Evolutionary conservation across 1,140 invertebrate species (phyloP), one percentile per base, ranked within the genome.

Genomic region (Druon quercuslanigerum): DNA sequence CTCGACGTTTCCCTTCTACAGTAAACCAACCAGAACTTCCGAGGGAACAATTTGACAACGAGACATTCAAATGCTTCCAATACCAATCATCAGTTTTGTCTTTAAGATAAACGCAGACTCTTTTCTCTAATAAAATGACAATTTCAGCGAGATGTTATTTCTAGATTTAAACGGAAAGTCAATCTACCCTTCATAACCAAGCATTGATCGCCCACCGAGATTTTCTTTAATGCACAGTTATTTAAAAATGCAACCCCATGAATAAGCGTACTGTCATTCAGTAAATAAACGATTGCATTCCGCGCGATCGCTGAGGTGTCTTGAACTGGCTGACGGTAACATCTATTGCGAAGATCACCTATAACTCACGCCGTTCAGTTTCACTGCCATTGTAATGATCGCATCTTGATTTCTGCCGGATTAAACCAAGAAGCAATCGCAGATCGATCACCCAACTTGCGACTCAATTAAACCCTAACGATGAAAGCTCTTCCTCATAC

Each of bases 241-340:
- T 46, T 8, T 19, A 75, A 80, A 80, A 76, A 46, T n/a, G 2
- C 4, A 46, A 14, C 9, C n/a, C 71, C 19, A 75, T 82, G 79
- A 79, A 78, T 81, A 84, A 82, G 54, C 72, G 72, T 50, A 71
- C 77, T 81, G 76, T 83, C 83, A 80, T 83, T 85, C 72, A 72
- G 71, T 80, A 86, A 87, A 87, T 87, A 87, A 87, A 87, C 83
- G 83, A 87, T 84, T 82, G 76, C 83, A 81, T 87, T 86, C 80
- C 79, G 81, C 82, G 81, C 86, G 83, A 87, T 87, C 78, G 85
- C 79, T 79, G 82, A 85, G 79, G 79, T 86, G 85, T 85, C 85
- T 83, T 76, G 82, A 75, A 60, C 77, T n/a, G 66, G 70, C 81
- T 85, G 85, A 85, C 81, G 80, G 83, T 82, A 82, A 86, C 82